Conservation (phyloP, 2,888 invertebrate genomes). For the Pyrgus malvae region DNA sequence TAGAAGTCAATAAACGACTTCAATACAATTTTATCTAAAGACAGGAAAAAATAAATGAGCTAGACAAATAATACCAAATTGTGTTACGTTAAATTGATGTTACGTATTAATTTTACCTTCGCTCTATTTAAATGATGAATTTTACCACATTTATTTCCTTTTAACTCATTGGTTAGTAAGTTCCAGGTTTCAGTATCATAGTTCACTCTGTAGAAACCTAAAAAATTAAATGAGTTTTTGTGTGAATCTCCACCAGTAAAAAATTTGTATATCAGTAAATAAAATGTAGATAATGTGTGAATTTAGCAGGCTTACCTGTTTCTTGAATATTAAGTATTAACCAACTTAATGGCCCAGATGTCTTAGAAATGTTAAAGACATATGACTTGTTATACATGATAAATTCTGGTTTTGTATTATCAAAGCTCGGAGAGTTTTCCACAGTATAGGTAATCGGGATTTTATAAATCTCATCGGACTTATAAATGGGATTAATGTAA, state of each 20-base stretch:
- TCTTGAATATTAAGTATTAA: constrained; percentile 83
- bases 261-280: too few relatives aligned
- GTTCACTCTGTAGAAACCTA: constrained; percentile 85
- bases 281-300: too few relatives aligned
- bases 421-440: constrained; percentile 49
- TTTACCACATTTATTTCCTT: constrained; percentile 55
- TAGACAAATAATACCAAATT: too few relatives aligned
- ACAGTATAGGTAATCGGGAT: constrained; percentile 72
- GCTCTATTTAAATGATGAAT: constrained; percentile 88
- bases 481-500: constrained; percentile 50
- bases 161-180: constrained; percentile 65
- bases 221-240: neutral
- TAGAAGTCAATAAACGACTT: too few relatives aligned
- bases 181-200: constrained; percentile 83
- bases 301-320: constrained; percentile 81
- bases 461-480: constrained; percentile 59
- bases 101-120: constrained; percentile 83
- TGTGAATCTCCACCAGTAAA: too few relatives aligned
- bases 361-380: constrained; percentile 45
- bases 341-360: constrained; percentile 68
- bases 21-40: too few relatives aligned
- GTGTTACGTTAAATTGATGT: too few relatives aligned
- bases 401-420: constrained; percentile 58
- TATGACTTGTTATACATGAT: constrained; percentile 54
- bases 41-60: too few relatives aligned